Evolutionary conservation across 1,140 invertebrate species (phyloP), one percentile per base, ranked within the genome.

Genomic region (Drosophila pruinosa): DNA sequence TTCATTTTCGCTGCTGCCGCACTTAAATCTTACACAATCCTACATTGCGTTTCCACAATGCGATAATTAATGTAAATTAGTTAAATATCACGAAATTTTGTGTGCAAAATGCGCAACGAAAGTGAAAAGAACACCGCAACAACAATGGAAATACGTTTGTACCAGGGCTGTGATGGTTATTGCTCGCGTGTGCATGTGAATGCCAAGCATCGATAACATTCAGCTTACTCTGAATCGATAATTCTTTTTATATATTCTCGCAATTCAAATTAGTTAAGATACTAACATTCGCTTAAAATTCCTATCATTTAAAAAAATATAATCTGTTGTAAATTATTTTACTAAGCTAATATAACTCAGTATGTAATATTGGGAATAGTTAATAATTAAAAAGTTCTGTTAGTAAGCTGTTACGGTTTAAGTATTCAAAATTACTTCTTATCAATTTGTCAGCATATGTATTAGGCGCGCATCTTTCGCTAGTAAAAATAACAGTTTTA

Each of bases 111-210:
- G 48, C 53, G 75, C 67, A 78, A 75, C 53, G 79, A 83, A 83
- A 75, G 79, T 83, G 75, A 83, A 83, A 83, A 78, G 79, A 82
- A 77, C 47, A 31, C 17, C 62, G 61, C 74, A 81, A 77, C 73
- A 81, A 76, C 57, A 75, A 61, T 24, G 24, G 12, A 39, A 73
- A 54, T 57, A 63, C 50, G 31, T 28, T 47, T 59, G 15, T 10
- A 36, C 72, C 38, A 64, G 63, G 56, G 68, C 48, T 53, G 6
- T 15, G 52, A 5, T n/a, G 31, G n/a, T 17, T n/a, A 3, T 19
- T 12, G 8, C n/a, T 21, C n/a, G 36, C 65, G 72, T 26, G 2
- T 15, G n/a, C 14, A 5, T 6, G 79, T 8, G 78, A 82, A 77
- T 76, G 59, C 26, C 59, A 48, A 56, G 36, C 4, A 57, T 56